phyloP scores from a whole-genome alignment of 2,113 vertebrate species.

The Clarias macrocephalus region DNA sequence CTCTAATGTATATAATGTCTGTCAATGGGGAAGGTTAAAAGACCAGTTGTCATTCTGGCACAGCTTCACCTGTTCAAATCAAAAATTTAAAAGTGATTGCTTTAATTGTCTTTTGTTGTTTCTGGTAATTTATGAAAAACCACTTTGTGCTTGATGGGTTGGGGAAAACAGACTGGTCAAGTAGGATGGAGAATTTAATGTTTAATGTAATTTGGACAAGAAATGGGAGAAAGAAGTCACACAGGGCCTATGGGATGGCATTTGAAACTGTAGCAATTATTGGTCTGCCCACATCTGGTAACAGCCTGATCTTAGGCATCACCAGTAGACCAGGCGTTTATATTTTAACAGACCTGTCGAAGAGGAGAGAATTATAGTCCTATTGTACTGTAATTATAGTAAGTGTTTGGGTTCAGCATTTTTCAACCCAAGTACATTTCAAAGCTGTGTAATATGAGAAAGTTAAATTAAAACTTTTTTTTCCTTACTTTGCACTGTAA shows the following conservation, averaged over 20 bases:
- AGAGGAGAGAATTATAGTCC: background rate
- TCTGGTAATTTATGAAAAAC: background rate
- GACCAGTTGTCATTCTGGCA: background rate
- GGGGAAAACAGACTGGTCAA: background rate
- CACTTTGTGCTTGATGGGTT: background rate
- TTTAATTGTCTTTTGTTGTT: background rate
- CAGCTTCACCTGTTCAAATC: background rate
- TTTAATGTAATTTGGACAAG: background rate
- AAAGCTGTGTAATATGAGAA: background rate
- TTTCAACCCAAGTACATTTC: background rate
- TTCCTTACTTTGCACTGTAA: background rate
- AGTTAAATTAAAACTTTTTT: background rate
- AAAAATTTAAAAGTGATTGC: background rate
- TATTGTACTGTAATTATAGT: background rate
- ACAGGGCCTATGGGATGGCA: background rate
- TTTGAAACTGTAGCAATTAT: background rate
- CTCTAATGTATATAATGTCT: background rate
- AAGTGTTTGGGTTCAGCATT: background rate
- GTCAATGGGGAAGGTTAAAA: background rate
- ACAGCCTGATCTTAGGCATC: background rate
- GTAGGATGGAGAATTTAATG: background rate
- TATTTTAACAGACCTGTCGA: background rate
- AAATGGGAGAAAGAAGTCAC: background rate
- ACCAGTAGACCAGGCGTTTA: background rate
- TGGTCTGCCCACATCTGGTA: background rate